Base-by-base conservation (phyloP, 2,888 invertebrate species). In the Acanthacorydalis orientalis region DNA sequence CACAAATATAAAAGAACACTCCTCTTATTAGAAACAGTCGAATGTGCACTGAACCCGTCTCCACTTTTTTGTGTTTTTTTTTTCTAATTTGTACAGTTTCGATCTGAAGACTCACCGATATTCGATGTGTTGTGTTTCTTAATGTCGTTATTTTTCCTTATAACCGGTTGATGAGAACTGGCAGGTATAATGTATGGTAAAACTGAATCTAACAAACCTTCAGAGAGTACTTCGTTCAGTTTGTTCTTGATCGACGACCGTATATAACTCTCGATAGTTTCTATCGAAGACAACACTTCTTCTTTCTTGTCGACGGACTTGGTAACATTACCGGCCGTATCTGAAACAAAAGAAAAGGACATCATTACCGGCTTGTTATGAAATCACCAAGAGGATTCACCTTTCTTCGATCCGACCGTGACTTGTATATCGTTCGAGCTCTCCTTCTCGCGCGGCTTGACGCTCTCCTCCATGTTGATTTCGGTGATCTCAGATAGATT, bases 201-300 rank as follows among this genome's bases (percentile, higher is more conserved):
- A 48, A 89, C 80, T 0, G 87, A 85, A 64, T 89, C 89, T 44
- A 88, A 64, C 50, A 89, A 73, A 10, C 88, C 88, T 67, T 88
- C 88, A 43, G 82, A 80, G 51, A 89, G 72, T 1, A 87, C 77
- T 67, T 85, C 64, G 51, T 56, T 59, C 39, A 63, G 54, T 56
- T 56, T 61, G 31, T 48, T 53, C 55, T 57, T 62, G 48, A 65
- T 51, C 9, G 56, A 45, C 4, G 46, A 40, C 12, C n/a, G 14
- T 33, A 15, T 33, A 16, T 31, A 9, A 33, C 35, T 35, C 4
- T 34, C 8, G 43, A 12, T 43, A 11, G 43, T 31, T n/a, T 31
- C 32, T 43, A 14, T 32, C n/a, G 16, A 31, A 14, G 10, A 4
- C 16, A 31, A 2, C 31, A 23, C 23, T 23, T 37, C 12, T 37